A percentile compares a stretch with the other conserved stretches of the same genome.
These are phyloP conservation scores for Pseudopipra pipra DNA, from an alignment of 2,113 vertebrate species.

Conservation along the genomic window DNA sequence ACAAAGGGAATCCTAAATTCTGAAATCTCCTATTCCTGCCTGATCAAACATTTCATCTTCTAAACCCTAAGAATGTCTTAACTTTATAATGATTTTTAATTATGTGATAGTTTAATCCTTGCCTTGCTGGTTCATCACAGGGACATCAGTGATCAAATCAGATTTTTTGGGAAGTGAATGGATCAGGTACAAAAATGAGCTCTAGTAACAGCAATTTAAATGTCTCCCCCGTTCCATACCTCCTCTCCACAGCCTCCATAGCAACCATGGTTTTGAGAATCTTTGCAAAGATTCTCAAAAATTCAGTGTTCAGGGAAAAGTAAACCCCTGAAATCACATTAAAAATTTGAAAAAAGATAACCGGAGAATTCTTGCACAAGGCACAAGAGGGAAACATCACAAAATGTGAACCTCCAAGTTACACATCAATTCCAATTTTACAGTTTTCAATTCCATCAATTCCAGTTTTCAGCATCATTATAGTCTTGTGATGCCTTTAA, in stretches of 20 bases:
- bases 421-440: background rate
- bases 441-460: background rate
- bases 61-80: background rate
- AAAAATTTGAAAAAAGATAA: background rate
- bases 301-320: background rate
- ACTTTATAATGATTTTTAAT: background rate
- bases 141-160: background rate
- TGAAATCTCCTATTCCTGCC: background rate
- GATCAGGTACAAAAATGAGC: background rate
- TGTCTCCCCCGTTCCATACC: background rate
- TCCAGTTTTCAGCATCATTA: background rate
- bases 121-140: background rate
- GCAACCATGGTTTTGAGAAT: slow-evolving; percentile 8
- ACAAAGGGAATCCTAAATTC: background rate
- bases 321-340: background rate
- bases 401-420: slow-evolving; percentile 1
- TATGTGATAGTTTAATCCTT: background rate
- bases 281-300: slow-evolving; percentile 6
- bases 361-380: background rate
- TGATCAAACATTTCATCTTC: background rate
- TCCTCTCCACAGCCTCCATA: slow-evolving; percentile 38
- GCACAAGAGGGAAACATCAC: background rate
- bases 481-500: background rate
- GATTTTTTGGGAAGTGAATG: background rate
- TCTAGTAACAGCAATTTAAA: background rate